Conservation (phyloP, 2,797 vertebrate species). For the Euphonia xanthogaster region DNA sequence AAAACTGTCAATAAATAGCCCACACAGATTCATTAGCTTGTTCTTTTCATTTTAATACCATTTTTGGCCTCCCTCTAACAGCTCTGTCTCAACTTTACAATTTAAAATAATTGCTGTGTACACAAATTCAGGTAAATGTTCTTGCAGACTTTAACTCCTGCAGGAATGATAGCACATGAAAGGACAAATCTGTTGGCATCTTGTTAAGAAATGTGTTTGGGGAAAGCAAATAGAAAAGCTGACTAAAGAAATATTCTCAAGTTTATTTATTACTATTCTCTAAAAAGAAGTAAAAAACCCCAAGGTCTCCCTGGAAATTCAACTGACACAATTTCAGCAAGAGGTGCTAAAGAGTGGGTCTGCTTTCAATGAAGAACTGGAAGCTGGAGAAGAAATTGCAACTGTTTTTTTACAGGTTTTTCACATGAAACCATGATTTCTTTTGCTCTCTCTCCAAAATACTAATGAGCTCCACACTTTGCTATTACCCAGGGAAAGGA, state of each 20-base stretch:
- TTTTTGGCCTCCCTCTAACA: not conserved
- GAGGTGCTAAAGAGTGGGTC: not conserved
- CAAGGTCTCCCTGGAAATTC: not conserved
- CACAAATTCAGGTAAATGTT: not conserved
- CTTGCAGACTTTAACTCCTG: not conserved
- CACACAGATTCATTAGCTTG: not conserved
- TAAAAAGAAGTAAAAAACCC: not conserved
- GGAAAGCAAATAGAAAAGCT: not conserved
- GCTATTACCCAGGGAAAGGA: not conserved
- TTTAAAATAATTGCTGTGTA: not conserved
- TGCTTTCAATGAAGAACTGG: not conserved
- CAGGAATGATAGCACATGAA: not conserved
- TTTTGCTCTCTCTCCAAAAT: not conserved
- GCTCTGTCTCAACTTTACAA: not conserved
- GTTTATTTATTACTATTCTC: not conserved
- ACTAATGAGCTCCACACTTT: not conserved
- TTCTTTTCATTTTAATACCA: conserved; percentile 2
- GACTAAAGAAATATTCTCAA: not conserved
- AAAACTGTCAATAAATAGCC: not conserved
- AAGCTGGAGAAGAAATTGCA: not conserved
- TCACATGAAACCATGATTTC: not conserved
- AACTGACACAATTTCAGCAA: not conserved
- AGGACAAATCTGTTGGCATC: not conserved
- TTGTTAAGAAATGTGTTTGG: not conserved
- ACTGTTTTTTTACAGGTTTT: not conserved